A percentile compares a stretch with the other conserved stretches of the same genome.
Conservation (phyloP, 1,140 invertebrate genomes). For the Homarus americanus region DNA sequence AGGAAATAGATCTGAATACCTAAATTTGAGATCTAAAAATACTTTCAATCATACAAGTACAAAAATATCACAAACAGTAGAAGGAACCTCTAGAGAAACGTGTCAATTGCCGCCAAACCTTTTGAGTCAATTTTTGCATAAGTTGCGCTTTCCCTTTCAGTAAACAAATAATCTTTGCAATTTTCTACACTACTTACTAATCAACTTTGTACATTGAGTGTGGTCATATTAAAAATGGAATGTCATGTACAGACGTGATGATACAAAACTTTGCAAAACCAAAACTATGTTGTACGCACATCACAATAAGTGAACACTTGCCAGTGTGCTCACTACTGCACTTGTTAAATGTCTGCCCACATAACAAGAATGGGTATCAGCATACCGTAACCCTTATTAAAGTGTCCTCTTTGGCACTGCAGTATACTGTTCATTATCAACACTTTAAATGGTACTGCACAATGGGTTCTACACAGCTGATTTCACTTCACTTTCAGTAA, state of each 20-base stretch:
- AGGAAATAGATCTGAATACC: constrained; percentile 65
- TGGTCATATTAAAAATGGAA: constrained; percentile 71
- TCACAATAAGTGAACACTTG: constrained; percentile 40
- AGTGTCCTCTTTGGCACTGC: constrained; percentile 35
- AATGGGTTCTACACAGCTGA: neutral
- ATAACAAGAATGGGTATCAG: constrained; percentile 7
- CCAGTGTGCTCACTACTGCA: constrained; percentile 36
- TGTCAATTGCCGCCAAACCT: constrained; percentile 64
- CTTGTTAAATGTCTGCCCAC: constrained; percentile 35
- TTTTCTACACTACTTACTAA: constrained; percentile 65
- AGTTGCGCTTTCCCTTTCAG: constrained; percentile 49
- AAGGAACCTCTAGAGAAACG: constrained; percentile 69
- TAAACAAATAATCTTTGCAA: constrained; percentile 67
- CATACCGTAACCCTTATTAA: neutral
- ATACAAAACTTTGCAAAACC: constrained; percentile 43
- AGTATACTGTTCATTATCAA: neutral
- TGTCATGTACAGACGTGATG: constrained; percentile 64
- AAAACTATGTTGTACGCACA: constrained; percentile 61
- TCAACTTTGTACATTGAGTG: constrained; percentile 73
- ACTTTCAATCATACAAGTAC: constrained; percentile 68
- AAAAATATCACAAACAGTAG: constrained; percentile 72
- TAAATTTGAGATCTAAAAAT: constrained; percentile 72
- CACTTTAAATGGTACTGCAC: neutral
- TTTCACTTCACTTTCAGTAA: constrained; percentile 24
- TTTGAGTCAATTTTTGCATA: constrained; percentile 32